A percentile compares a stretch with the other conserved stretches of the same genome.
Conservation (phyloP, 2,113 vertebrate genomes). For the Carassius carassius region DNA sequence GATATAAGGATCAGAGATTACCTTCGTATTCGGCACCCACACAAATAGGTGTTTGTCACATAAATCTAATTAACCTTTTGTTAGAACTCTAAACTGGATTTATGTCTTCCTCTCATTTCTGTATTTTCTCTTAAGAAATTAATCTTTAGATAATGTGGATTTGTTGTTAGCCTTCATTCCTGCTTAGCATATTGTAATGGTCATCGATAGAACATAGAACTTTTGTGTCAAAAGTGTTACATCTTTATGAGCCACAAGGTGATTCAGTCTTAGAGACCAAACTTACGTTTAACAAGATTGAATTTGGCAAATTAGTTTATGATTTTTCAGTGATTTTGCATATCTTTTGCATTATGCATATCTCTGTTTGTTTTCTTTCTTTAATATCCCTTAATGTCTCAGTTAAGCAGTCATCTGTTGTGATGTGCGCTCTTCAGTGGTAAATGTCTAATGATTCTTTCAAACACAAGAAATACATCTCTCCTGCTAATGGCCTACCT, state of each 20-base stretch:
- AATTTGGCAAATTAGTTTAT: neutral
- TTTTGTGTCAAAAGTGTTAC: too few species aligned
- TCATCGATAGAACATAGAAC: too few species aligned
- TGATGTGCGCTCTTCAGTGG: neutral
- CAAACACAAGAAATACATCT: neutral
- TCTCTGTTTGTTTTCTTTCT: neutral
- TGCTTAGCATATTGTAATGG: neutral
- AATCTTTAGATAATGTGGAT: neutral
- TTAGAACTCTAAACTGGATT: conserved; percentile 2
- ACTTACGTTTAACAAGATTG: neutral
- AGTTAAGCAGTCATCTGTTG: neutral
- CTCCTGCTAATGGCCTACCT: neutral
- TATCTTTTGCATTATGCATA: neutral
- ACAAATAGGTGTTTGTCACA: conserved; percentile 23
- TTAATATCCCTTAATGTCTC: neutral
- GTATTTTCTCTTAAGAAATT: neutral
- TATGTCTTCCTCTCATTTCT: neutral
- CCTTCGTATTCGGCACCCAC: neutral
- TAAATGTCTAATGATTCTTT: conserved; percentile 8
- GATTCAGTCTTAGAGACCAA: neutral
- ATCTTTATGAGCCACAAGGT: too few species aligned
- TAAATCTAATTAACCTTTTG: conserved; percentile 40
- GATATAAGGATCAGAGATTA: conserved; percentile 4
- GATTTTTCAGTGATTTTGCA: neutral
- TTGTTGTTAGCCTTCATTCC: neutral